A percentile compares a stretch with the other conserved stretches of the same genome.
These are phyloP conservation scores for Hemiscyllium ocellatum DNA, from an alignment of 2,113 vertebrate species.

Conservation along the genomic window DNA sequence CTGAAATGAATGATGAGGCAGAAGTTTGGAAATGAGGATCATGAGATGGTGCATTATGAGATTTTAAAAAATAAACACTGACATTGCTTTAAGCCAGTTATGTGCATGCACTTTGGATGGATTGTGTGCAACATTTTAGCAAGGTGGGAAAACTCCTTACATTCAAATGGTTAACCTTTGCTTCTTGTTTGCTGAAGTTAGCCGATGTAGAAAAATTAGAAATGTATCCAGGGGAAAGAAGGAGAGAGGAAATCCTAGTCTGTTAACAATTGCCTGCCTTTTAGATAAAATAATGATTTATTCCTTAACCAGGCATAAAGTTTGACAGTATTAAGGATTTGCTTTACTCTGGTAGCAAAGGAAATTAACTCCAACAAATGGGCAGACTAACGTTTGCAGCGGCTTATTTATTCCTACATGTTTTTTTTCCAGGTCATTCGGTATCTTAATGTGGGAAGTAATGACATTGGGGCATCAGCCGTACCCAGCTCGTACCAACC, in stretches of 20 bases:
- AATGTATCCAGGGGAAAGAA: neutral
- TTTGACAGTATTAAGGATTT: neutral
- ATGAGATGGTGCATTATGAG: neutral
- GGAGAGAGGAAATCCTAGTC: neutral
- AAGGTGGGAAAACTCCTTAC: neutral
- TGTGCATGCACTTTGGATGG: neutral
- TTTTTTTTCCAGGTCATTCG: neutral
- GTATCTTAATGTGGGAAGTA: constrained; percentile 26
- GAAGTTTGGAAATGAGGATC: neutral
- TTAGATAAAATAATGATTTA: neutral
- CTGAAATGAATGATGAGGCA: neutral
- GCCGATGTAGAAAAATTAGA: neutral
- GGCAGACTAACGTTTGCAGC: neutral
- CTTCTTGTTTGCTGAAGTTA: neutral
- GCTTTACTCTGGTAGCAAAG: neutral
- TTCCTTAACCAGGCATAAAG: neutral
- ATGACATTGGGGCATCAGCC: neutral
- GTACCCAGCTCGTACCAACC: neutral
- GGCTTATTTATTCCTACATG: neutral
- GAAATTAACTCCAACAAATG: constrained; percentile 12
- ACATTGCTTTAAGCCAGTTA: neutral
- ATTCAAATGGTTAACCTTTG: neutral
- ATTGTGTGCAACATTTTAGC: neutral
- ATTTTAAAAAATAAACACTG: neutral
- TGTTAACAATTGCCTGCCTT: neutral